Percentiles rank a stretch among this genome's conserved stretches.
These are phyloP conservation scores for Tragelaphus strepsiceros DNA, from an alignment of 2,113 vertebrate genomes.

Conservation along the genomic window DNA sequence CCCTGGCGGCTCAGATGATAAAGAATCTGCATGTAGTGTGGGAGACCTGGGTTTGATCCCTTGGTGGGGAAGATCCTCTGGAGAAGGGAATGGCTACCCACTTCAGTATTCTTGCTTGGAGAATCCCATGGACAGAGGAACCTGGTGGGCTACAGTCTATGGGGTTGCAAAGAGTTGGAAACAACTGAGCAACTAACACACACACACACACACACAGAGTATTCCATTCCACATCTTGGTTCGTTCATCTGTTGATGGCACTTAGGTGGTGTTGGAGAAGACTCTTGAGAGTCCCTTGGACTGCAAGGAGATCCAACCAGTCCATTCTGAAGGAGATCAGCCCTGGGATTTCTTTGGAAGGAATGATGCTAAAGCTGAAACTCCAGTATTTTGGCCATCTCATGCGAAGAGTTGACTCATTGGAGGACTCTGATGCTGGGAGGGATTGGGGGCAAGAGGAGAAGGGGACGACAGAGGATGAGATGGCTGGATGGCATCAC, in stretches of 20 bases:
- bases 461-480: too few species aligned
- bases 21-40: neutral
- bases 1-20: neutral
- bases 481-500: too few species aligned
- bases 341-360: too few species aligned
- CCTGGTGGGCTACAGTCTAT: neutral
- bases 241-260: neutral
- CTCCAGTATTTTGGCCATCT: too few species aligned
- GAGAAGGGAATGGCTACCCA: neutral
- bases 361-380: too few species aligned
- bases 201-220: neutral
- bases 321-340: too few species aligned
- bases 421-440: too few species aligned
- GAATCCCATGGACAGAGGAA: neutral
- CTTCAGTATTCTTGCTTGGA: neutral
- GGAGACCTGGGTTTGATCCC: neutral
- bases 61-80: neutral
- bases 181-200: neutral
- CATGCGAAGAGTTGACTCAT: too few species aligned
- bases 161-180: fast-evolving
- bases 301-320: too few species aligned
- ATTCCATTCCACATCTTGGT: neutral
- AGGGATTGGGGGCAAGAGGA: too few species aligned
- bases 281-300: too few species aligned
- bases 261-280: too few species aligned